These are phyloP conservation scores for Anguilla megastoma DNA, from an alignment of 2,797 vertebrate genomes.

Conservation along the genomic window DNA sequence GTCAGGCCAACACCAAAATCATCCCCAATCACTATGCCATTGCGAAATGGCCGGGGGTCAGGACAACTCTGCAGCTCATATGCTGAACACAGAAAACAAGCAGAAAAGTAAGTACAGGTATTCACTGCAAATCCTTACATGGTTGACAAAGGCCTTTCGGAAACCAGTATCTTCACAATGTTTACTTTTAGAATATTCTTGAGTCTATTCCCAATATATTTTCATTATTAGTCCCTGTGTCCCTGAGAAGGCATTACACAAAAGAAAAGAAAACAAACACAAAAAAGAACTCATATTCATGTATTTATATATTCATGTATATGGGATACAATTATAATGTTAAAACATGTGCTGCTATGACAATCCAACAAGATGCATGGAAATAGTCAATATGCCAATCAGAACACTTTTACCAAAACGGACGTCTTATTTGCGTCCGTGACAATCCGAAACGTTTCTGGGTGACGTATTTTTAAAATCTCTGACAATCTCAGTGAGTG, in stretches of 20 bases:
- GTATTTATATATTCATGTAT: background rate
- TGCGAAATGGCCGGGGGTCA: slow-evolving; percentile 95
- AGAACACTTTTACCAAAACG: background rate
- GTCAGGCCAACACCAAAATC: slow-evolving; percentile 97
- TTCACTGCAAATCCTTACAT: background rate
- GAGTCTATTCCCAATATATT: background rate
- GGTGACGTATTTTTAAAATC: background rate
- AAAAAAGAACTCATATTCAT: background rate
- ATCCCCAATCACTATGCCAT: slow-evolving; percentile 92
- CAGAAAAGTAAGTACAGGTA: background rate
- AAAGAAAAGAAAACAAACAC: background rate
- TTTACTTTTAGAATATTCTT: background rate
- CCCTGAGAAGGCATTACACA: background rate
- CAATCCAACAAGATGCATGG: background rate
- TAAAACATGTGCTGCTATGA: background rate
- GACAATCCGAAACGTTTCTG: background rate
- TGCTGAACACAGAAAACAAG: slow-evolving; percentile 69
- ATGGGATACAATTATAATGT: background rate
- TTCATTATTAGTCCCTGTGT: background rate
- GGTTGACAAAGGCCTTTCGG: background rate
- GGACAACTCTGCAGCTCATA: slow-evolving; percentile 98
- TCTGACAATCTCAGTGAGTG: background rate
- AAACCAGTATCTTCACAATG: background rate
- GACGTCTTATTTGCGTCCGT: background rate
- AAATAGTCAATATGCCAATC: background rate